Percentiles rank a stretch among this genome's conserved stretches.
Evolutionary conservation across 1,140 invertebrate species (phyloP).

Genomic region (Radopholus similis): DNA sequence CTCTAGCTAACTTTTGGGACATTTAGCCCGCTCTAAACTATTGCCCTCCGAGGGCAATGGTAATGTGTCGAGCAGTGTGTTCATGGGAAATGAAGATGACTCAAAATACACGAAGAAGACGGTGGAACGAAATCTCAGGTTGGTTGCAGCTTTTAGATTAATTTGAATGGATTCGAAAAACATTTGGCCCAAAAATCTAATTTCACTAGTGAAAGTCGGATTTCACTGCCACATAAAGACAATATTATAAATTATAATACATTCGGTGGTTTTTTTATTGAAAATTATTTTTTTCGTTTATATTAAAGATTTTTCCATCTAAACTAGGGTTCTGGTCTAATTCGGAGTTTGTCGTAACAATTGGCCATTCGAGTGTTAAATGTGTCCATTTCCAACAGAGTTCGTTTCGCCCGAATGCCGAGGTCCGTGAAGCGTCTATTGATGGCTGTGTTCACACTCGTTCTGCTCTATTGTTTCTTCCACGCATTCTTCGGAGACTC

Average conservation of each 20-base stretch:
- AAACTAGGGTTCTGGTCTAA: not conserved
- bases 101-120: constrained; percentile 21
- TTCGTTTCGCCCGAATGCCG: constrained; percentile 33
- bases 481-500: constrained; percentile 15
- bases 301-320: too few species aligned
- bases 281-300: constrained; percentile 8
- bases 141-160: not conserved
- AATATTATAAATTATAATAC: too few species aligned
- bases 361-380: not conserved
- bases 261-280: constrained; percentile 2
- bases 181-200: too few species aligned
- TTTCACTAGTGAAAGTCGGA: too few species aligned
- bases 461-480: constrained; percentile 33
- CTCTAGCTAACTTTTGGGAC: not conserved
- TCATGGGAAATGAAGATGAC: constrained; percentile 17
- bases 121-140: not conserved
- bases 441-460: constrained; percentile 31
- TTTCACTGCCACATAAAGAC: too few species aligned
- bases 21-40: constrained; percentile 31
- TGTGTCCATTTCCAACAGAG: constrained; percentile 6
- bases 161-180: too few species aligned
- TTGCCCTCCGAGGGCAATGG: not conserved
- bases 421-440: constrained; percentile 31
- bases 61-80: not conserved
- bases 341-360: not conserved